These are phyloP conservation scores for Saccopteryx bilineata DNA, from an alignment of 2,113 vertebrate genomes.

Conservation along the genomic window DNA sequence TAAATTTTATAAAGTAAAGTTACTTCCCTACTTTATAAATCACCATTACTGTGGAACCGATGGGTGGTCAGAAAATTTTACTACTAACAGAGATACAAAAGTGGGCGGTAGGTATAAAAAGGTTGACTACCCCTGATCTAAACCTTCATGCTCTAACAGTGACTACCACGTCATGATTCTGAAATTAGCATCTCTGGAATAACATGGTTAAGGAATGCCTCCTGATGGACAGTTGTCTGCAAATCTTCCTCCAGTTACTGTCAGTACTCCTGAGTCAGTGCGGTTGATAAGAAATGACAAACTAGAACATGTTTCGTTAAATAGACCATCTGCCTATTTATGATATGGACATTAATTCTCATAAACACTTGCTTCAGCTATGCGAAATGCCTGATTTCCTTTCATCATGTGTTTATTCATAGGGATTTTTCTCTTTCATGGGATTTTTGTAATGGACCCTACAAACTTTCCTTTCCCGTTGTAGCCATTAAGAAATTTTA, in stretches of 20 bases:
- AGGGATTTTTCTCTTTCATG: slow-evolving; percentile 34
- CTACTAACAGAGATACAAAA: too few species aligned
- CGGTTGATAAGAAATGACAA: slow-evolving; percentile 88
- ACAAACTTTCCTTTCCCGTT: not conserved
- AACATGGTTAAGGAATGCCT: slow-evolving; percentile 67
- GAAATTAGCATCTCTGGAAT: slow-evolving; percentile 70
- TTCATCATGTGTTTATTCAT: slow-evolving; percentile 31
- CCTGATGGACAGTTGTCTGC: slow-evolving; percentile 75
- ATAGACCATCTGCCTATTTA: slow-evolving; percentile 86
- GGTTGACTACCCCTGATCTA: slow-evolving; percentile 33
- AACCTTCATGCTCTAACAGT: slow-evolving; percentile 43
- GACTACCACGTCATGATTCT: not conserved
- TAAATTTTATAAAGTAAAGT: too few species aligned
- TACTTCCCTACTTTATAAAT: too few species aligned
- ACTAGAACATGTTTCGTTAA: slow-evolving; percentile 85
- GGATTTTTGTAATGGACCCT: slow-evolving; percentile 42
- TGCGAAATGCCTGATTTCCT: slow-evolving; percentile 47
- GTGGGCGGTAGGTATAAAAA: too few species aligned
- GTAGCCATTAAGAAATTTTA: slow-evolving; percentile 43
- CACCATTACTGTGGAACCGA: too few species aligned
- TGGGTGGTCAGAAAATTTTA: too few species aligned
- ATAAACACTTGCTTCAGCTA: slow-evolving; percentile 68
- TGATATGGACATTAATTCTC: slow-evolving; percentile 82
- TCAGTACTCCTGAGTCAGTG: slow-evolving; percentile 83
- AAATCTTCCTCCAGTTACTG: slow-evolving; percentile 84